phyloP scores from a whole-genome alignment of 2,888 invertebrate species.

The Argynnis bischoffii region DNA sequence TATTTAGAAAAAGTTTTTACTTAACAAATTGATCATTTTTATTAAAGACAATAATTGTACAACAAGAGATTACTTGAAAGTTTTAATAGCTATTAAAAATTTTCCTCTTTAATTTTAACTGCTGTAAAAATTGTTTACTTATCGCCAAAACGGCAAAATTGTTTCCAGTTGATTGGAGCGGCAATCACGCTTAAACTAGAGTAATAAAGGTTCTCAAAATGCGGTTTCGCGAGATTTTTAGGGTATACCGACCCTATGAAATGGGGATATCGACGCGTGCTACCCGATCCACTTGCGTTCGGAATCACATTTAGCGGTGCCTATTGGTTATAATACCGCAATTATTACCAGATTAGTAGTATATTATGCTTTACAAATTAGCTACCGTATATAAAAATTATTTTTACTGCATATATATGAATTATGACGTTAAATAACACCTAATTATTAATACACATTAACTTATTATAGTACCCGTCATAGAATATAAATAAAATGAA shows the following conservation, averaged over 20 bases:
- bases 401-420: background rate
- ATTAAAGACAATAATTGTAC: too few species aligned
- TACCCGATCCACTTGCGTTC: slow-evolving; percentile 1
- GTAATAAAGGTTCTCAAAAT: slow-evolving; percentile 56
- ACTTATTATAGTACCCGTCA: too few species aligned
- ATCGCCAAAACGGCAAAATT: slow-evolving; percentile 49
- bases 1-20: too few species aligned
- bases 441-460: too few species aligned
- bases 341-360: background rate
- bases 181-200: slow-evolving; percentile 59
- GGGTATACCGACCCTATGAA: slow-evolving; percentile 10
- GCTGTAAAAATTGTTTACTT: slow-evolving; percentile 31
- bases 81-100: background rate
- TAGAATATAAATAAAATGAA: too few species aligned
- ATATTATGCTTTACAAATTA: background rate
- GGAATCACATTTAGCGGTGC: slow-evolving; percentile 19
- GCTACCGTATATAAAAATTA: background rate
- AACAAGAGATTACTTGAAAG: background rate
- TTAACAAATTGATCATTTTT: too few species aligned
- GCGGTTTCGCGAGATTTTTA: slow-evolving; percentile 34
- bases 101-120: slow-evolving; percentile 8
- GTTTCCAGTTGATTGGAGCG: slow-evolving; percentile 51
- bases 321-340: slow-evolving; percentile 12
- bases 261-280: slow-evolving; percentile 20
- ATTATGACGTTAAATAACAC: background rate